Conservation (phyloP, 2,797 vertebrate species). For the Sebastiscus albofasciatus region DNA sequence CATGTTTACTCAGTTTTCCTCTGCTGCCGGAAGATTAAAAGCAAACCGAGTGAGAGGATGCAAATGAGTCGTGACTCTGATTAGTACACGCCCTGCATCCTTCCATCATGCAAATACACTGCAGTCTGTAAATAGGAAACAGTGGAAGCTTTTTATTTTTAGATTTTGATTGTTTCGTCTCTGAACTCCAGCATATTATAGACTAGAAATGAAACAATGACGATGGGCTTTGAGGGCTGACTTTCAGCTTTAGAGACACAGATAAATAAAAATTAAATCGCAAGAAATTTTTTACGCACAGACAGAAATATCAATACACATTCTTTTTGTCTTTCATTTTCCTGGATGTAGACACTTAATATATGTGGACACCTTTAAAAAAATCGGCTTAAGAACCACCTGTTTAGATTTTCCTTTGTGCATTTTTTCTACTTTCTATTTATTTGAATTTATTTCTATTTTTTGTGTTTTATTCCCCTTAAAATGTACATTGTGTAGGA, state of each 20-base stretch:
- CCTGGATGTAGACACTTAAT: background rate
- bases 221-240: background rate
- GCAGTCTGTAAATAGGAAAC: background rate
- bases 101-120: background rate
- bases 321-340: no score
- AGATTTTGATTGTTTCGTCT: background rate
- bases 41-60: background rate
- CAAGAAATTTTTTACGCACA: background rate
- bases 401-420: no score
- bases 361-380: background rate
- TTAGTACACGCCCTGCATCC: background rate
- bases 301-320: background rate
- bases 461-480: no score
- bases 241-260: background rate
- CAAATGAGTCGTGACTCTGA: background rate
- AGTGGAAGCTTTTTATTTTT: background rate
- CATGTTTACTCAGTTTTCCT: background rate
- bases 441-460: no score
- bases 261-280: no score
- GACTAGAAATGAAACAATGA: background rate
- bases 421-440: no score
- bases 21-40: background rate
- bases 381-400: no score
- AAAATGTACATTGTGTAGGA: no score
- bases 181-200: background rate